Evolutionary conservation across 2,797 vertebrate genomes (phyloP).

Genomic region (Tiaroga cobitis): DNA sequence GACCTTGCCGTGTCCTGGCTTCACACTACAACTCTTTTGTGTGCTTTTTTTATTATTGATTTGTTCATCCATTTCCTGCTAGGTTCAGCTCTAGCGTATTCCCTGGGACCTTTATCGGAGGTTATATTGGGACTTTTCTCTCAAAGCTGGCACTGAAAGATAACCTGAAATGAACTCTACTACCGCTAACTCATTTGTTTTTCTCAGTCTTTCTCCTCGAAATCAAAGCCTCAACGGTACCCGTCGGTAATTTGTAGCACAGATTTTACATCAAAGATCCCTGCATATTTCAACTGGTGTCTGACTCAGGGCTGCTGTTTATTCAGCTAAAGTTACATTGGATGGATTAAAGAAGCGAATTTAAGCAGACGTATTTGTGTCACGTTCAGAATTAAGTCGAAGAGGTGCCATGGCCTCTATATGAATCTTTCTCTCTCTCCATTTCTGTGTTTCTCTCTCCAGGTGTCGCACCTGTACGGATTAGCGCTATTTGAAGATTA

Average conservation of each 20-base stretch:
- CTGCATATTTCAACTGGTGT: constrained; percentile 25
- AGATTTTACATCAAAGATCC: constrained; percentile 49
- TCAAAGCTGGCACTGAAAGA: constrained; percentile 23
- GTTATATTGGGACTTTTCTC: constrained; percentile 10
- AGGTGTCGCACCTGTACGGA: constrained; percentile 82
- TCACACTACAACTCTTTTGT: constrained; percentile 23
- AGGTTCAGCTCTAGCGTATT: constrained; percentile 24
- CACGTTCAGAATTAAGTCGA: constrained; percentile 50
- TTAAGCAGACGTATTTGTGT: constrained; percentile 47
- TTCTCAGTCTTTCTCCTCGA: background rate
- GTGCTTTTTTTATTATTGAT: constrained; percentile 17
- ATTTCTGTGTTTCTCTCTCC: constrained; percentile 47
- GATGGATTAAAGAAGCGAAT: constrained; percentile 47
- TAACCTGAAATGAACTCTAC: constrained; percentile 32
- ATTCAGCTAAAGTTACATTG: background rate
- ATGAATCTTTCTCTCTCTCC: constrained; percentile 13
- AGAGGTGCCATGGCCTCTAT: constrained; percentile 22
- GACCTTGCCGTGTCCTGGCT: constrained; percentile 34
- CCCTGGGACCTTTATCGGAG: constrained; percentile 19
- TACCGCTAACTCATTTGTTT: constrained; percentile 8
- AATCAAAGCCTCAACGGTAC: constrained; percentile 18
- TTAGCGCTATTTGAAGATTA: constrained; percentile 87
- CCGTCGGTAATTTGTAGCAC: constrained; percentile 13
- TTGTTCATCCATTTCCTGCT: constrained; percentile 38
- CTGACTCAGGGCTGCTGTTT: constrained; percentile 16